A percentile compares a stretch with the other conserved stretches of the same genome.
phyloP scores from a whole-genome alignment of 2,888 invertebrate genomes.

The Phortica okadai region DNA sequence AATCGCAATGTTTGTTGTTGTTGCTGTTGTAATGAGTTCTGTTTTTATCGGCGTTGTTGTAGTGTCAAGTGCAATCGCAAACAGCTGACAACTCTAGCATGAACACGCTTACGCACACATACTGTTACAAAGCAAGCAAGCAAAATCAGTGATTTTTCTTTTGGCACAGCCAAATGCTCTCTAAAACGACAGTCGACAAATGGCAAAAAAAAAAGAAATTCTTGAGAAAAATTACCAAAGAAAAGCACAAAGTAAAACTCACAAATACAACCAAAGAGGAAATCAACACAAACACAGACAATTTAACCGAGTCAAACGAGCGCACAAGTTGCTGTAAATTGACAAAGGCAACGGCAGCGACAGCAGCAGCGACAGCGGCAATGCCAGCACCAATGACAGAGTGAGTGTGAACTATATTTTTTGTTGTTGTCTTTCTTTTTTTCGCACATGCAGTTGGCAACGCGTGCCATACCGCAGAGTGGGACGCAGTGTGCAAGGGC shows the following conservation, averaged over 20 bases:
- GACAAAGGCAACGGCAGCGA: constrained; percentile 61
- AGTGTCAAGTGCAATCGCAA: constrained; percentile 55
- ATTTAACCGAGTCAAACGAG: constrained; percentile 71
- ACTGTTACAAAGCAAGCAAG: constrained; percentile 37
- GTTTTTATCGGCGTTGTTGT: constrained; percentile 3
- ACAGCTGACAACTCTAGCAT: constrained; percentile 67
- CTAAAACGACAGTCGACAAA: background rate
- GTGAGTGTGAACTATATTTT: background rate
- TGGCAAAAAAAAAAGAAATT: background rate
- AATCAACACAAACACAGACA: constrained; percentile 64
- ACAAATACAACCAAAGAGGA: constrained; percentile 40
- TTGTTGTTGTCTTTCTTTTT: background rate
- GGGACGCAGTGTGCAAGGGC: background rate
- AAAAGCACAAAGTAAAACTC: constrained; percentile 23
- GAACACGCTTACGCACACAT: constrained; percentile 27
- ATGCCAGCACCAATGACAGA: background rate
- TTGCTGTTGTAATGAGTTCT: constrained; percentile 5
- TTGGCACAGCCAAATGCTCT: constrained; percentile 5
- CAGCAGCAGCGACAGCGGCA: constrained; percentile 35
- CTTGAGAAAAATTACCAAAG: constrained; percentile 8
- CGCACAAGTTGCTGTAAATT: constrained; percentile 71
- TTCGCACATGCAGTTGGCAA: constrained; percentile 13
- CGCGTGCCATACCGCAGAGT: background rate
- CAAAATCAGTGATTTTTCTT: constrained; percentile 33
- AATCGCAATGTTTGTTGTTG: background rate